These are phyloP conservation scores for Stigmatopora argus DNA, from an alignment of 2,113 vertebrate species.

Conservation along the genomic window DNA sequence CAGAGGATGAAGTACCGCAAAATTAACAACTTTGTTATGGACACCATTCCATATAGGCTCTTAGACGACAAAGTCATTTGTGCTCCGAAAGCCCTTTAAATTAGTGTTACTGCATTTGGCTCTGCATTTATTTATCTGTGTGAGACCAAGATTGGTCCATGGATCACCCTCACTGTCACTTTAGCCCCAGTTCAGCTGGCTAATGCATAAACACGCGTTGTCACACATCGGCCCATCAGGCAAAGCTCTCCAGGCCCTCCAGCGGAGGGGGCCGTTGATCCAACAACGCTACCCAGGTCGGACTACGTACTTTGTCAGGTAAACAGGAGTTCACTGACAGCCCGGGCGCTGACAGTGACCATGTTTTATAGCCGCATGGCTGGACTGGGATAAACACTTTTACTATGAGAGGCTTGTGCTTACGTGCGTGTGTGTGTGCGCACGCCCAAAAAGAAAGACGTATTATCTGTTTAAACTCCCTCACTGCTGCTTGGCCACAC, in stretches of 20 bases:
- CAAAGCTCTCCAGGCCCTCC: slow-evolving; percentile 55
- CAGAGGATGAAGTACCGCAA: neutral
- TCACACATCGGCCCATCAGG: slow-evolving; percentile 56
- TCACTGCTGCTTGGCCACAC: slow-evolving; percentile 56
- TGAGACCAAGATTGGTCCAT: slow-evolving; percentile 51
- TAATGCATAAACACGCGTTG: slow-evolving; percentile 59
- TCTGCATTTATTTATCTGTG: slow-evolving; percentile 63
- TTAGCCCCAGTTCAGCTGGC: slow-evolving; percentile 60
- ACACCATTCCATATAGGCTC: slow-evolving; percentile 11
- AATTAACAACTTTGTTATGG: neutral
- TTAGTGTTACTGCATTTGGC: slow-evolving; percentile 51
- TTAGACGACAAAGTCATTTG: slow-evolving; percentile 40
- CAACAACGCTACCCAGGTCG: slow-evolving; percentile 39
- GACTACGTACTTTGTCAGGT: slow-evolving; percentile 23
- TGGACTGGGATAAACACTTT: slow-evolving; percentile 60
- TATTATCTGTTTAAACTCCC: slow-evolving; percentile 67
- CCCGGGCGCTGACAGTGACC: slow-evolving; percentile 41
- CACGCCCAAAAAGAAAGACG: slow-evolving; percentile 45
- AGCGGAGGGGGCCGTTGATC: slow-evolving; percentile 48
- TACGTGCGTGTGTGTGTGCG: slow-evolving; percentile 11
- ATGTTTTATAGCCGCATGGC: slow-evolving; percentile 56
- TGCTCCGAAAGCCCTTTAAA: slow-evolving; percentile 46
- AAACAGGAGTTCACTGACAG: slow-evolving; percentile 30
- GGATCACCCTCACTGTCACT: slow-evolving; percentile 71
- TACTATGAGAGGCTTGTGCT: slow-evolving; percentile 39